These are phyloP conservation scores for Amphimallon solstitiale DNA, from an alignment of 2,888 invertebrate genomes.

Conservation along the genomic window DNA sequence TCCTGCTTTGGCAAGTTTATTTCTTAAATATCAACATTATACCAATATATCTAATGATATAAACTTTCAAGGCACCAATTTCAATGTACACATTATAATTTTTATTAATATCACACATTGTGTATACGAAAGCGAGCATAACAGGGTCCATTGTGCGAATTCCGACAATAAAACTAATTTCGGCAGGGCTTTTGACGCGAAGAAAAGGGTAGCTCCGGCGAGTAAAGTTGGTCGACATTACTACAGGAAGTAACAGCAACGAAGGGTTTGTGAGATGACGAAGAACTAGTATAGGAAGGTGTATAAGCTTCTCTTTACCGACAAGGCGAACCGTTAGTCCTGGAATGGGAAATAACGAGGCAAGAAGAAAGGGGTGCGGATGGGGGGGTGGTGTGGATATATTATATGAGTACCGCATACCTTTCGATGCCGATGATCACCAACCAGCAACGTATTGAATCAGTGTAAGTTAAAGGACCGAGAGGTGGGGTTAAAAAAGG, in stretches of 20 bases:
- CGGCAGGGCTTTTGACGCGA: not conserved
- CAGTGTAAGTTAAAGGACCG: conserved; percentile 48
- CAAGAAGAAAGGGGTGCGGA: too few species aligned
- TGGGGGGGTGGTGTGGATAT: not conserved
- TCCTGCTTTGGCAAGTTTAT: too few species aligned
- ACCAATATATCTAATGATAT: too few species aligned
- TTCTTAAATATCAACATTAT: too few species aligned
- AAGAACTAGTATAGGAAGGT: too few species aligned
- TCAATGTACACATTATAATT: too few species aligned
- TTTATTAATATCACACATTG: too few species aligned
- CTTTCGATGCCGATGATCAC: conserved; percentile 52
- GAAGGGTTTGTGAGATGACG: conserved; percentile 15
- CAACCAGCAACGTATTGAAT: conserved; percentile 48
- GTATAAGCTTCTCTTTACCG: conserved; percentile 8
- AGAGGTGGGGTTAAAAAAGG: conserved; percentile 28
- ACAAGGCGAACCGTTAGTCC: too few species aligned
- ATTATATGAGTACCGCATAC: conserved; percentile 47
- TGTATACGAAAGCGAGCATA: not conserved
- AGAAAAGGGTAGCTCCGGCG: not conserved
- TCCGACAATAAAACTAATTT: conserved; percentile 26
- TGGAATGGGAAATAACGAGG: too few species aligned
- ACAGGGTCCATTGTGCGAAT: conserved; percentile 1
- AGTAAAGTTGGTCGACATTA: not conserved
- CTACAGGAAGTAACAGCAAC: conserved; percentile 10
- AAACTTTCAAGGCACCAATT: too few species aligned